Conservation (phyloP, 2,888 invertebrate genomes). For the Acleris sparsana region DNA sequence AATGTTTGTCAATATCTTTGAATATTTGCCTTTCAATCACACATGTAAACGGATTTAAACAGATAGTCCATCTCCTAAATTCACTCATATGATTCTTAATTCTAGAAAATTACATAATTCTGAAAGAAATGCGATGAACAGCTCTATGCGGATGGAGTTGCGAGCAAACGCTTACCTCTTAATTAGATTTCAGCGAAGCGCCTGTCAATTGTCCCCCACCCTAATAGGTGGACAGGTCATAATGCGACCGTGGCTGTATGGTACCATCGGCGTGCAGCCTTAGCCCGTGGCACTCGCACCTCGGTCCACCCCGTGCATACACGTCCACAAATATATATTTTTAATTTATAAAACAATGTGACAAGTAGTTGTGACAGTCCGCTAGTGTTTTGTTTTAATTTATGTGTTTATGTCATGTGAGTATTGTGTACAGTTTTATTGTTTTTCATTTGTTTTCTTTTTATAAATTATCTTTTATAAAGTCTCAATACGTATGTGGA, state of each 20-base stretch:
- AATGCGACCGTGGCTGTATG: constrained; percentile 51
- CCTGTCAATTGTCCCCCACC: constrained; percentile 53
- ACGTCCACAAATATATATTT: constrained; percentile 48
- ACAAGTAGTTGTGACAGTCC: constrained; percentile 28
- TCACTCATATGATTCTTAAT: too few relatives aligned
- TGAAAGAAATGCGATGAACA: too few relatives aligned
- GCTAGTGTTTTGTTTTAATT: constrained; percentile 23
- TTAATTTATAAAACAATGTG: constrained; percentile 4
- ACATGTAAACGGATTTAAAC: too few relatives aligned
- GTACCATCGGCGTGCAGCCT: constrained; percentile 49
- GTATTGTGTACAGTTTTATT: constrained; percentile 14
- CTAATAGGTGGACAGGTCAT: constrained; percentile 57
- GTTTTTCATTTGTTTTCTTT: background rate
- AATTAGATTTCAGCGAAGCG: constrained; percentile 27
- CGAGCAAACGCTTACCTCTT: constrained; percentile 4
- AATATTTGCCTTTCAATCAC: too few relatives aligned
- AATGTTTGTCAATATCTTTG: too few relatives aligned
- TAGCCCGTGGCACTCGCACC: constrained; percentile 59
- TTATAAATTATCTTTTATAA: too few relatives aligned
- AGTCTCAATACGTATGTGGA: too few relatives aligned
- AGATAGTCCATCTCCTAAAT: too few relatives aligned
- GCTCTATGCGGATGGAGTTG: too few relatives aligned
- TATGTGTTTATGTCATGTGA: constrained; percentile 26
- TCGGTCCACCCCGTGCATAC: constrained; percentile 54
- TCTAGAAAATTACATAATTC: too few relatives aligned